Conservation (phyloP, 2,113 vertebrate species). For the Pelvicachromis taeniatus region DNA sequence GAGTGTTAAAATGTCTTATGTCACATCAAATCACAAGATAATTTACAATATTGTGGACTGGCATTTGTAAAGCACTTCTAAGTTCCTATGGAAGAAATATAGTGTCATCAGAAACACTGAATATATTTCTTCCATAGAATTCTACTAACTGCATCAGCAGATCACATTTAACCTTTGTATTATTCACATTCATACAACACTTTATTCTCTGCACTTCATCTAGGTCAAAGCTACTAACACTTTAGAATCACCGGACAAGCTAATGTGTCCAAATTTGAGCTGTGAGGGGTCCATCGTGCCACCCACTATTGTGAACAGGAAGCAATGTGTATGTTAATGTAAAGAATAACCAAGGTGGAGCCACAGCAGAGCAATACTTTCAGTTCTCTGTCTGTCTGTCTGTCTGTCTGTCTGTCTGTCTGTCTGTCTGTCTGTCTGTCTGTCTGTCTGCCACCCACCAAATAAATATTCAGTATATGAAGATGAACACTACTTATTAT, state of each 20-base stretch:
- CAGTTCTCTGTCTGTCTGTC: no score
- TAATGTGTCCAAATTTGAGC: not conserved
- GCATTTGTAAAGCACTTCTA: not conserved
- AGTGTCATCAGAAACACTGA: no score
- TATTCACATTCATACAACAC: not conserved
- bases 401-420: no score
- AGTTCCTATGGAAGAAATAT: no score
- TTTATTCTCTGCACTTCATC: not conserved
- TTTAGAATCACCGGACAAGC: not conserved
- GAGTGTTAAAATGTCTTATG: not conserved
- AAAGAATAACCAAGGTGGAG: not conserved
- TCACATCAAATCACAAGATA: not conserved
- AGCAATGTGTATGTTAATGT: fast-evolving
- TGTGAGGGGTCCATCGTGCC: fast-evolving
- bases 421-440: not conserved
- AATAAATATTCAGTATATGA: not conserved
- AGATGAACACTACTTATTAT: not conserved
- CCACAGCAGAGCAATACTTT: not conserved
- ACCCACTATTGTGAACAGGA: not conserved
- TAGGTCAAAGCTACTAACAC: not conserved
- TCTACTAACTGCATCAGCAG: not conserved
- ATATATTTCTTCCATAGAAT: no score
- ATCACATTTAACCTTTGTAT: not conserved
- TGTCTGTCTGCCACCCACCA: not conserved
- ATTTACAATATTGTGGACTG: not conserved